Evolutionary conservation across 2,888 invertebrate genomes (phyloP).

Genomic region (Cephus runcator): DNA sequence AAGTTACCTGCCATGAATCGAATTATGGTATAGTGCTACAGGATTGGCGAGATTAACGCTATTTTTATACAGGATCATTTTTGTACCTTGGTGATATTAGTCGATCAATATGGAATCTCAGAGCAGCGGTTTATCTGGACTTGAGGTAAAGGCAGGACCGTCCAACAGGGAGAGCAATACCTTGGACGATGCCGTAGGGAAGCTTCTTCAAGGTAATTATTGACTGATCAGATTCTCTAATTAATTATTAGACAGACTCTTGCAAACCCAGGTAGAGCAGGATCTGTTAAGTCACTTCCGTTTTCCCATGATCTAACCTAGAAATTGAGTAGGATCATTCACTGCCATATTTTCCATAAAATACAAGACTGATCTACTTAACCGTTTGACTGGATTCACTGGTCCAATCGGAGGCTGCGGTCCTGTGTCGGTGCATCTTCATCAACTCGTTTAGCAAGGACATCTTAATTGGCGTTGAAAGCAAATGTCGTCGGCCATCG

Average conservation of each 20-base stretch:
- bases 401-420: not conserved
- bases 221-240: not conserved
- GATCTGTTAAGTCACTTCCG: not conserved
- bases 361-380: not conserved
- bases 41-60: not conserved
- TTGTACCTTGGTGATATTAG: not conserved
- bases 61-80: not conserved
- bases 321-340: not conserved
- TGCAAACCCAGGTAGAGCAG: not conserved
- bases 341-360: not conserved
- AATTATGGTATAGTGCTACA: not conserved
- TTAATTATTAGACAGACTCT: not conserved
- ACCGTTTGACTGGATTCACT: not conserved
- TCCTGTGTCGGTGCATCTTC: slow-evolving; percentile 15
- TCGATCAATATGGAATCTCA: not conserved
- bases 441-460: slow-evolving; percentile 48
- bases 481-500: slow-evolving; percentile 43
- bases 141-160: slow-evolving; percentile 36
- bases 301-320: not conserved
- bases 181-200: slow-evolving; percentile 61
- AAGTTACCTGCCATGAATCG: not conserved
- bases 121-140: not conserved
- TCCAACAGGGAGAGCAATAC: slow-evolving; percentile 42
- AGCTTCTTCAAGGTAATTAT: slow-evolving; percentile 56
- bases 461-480: slow-evolving; percentile 62